Conservation (phyloP, 2,797 vertebrate genomes). For the Catharus ustulatus region DNA sequence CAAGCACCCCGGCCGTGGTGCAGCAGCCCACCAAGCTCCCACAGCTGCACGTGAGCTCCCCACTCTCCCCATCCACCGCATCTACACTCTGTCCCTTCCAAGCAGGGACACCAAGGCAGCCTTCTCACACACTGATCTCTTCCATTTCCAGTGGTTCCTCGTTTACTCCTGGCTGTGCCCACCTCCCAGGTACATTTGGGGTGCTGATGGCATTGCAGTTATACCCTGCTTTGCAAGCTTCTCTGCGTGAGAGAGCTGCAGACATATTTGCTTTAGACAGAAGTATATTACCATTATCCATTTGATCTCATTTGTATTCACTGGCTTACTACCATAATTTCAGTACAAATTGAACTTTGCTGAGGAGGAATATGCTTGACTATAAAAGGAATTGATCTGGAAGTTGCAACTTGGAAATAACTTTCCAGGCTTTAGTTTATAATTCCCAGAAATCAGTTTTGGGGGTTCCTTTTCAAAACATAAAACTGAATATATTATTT, state of each 20-base stretch:
- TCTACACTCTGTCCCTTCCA: background rate
- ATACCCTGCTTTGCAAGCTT: background rate
- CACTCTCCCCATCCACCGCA: background rate
- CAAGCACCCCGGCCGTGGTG: background rate
- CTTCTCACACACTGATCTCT: background rate
- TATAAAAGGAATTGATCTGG: slow-evolving; percentile 6
- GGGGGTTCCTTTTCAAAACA: background rate
- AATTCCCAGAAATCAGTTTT: background rate
- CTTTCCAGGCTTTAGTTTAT: background rate
- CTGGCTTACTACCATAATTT: background rate
- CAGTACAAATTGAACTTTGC: slow-evolving; percentile 3
- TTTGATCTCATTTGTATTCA: slow-evolving; percentile 32
- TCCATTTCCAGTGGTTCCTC: background rate
- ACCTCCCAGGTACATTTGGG: background rate
- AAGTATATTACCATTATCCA: background rate
- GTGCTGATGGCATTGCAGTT: background rate
- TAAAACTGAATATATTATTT: background rate
- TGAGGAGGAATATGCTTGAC: background rate
- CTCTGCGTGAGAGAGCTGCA: background rate
- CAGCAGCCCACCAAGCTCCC: background rate
- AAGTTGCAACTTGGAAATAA: background rate
- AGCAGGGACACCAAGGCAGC: fast-evolving
- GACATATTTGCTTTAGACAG: background rate
- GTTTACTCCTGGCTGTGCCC: background rate
- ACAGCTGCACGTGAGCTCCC: fast-evolving